Conservation (phyloP, 2,113 vertebrate species). For the Scophthalmus maximus region DNA sequence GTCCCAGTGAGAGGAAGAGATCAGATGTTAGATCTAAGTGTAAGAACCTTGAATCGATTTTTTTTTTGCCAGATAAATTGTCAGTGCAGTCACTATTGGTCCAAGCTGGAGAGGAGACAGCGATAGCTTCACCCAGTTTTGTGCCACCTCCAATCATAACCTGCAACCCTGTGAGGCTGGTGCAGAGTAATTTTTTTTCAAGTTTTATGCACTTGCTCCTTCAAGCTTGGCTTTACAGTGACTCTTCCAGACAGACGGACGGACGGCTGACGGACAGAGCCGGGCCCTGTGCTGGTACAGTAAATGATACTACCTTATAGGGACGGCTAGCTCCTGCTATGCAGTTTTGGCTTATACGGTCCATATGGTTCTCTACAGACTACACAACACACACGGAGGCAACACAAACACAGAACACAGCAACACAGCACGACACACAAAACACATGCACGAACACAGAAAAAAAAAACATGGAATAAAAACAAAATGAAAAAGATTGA, state of each 20-base stretch:
- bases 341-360: constrained; percentile 92
- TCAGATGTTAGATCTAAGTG: constrained; percentile 48
- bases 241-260: constrained; percentile 67
- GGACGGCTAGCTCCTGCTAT: constrained; percentile 91
- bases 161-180: constrained; percentile 19
- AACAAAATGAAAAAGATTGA: constrained; percentile 79
- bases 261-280: constrained; percentile 69
- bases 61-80: constrained; percentile 35
- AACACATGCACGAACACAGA: constrained; percentile 91
- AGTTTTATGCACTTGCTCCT: constrained; percentile 35
- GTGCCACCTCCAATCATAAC: background rate
- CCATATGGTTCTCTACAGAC: constrained; percentile 96
- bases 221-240: constrained; percentile 56
- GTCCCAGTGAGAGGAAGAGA: constrained; percentile 43
- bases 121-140: constrained; percentile 16
- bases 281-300: constrained; percentile 71
- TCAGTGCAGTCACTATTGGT: constrained; percentile 46
- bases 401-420: constrained; percentile 79
- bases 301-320: constrained; percentile 92
- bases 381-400: constrained; percentile 88
- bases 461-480: constrained; percentile 85
- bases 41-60: constrained; percentile 53
- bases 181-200: background rate
- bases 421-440: constrained; percentile 76
- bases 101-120: constrained; percentile 62